These are phyloP conservation scores for Planococcus citri DNA, from an alignment of 1,140 invertebrate genomes.

Conservation along the genomic window DNA sequence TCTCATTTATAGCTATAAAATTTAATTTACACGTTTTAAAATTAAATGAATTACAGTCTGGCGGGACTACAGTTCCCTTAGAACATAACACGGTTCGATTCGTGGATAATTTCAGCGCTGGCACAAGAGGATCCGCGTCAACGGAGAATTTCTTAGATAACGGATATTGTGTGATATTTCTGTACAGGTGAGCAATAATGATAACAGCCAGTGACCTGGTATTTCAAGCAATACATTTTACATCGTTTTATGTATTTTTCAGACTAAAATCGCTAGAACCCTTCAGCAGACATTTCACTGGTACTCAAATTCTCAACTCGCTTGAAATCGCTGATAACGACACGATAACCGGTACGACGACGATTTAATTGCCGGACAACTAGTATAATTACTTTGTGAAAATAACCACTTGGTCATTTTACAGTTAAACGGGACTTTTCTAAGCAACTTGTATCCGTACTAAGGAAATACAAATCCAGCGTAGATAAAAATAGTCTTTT, in stretches of 20 bases:
- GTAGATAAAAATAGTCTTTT: constrained; percentile 51
- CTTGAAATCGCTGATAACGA: constrained; percentile 41
- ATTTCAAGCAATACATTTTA: too few relatives aligned
- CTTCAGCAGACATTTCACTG: constrained; percentile 71
- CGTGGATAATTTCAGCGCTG: constrained; percentile 97
- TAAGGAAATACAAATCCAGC: constrained; percentile 57
- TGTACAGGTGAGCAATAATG: constrained; percentile 45
- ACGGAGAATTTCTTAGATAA: constrained; percentile 87
- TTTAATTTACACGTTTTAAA: constrained; percentile 14
- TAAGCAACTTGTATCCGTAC: constrained; percentile 49
- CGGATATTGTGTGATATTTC: constrained; percentile 65
- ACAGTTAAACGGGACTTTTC: constrained; percentile 55
- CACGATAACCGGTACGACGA: constrained; percentile 2
- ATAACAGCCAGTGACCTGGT: too few relatives aligned
- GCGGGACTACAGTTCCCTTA: constrained; percentile 89
- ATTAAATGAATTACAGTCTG: constrained; percentile 51
- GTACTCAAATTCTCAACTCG: constrained; percentile 68
- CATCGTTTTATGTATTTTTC: too few relatives aligned
- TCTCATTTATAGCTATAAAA: constrained; percentile 10
- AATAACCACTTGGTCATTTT: too few relatives aligned
- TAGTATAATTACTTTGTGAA: neutral
- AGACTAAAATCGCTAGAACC: constrained; percentile 58
- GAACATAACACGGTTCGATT: constrained; percentile 95
- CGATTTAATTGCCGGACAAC: neutral
- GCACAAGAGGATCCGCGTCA: constrained; percentile 83